Percentiles rank a stretch among this genome's conserved stretches.
phyloP scores from a whole-genome alignment of 2,888 invertebrate species.

The Catonia carolina region DNA sequence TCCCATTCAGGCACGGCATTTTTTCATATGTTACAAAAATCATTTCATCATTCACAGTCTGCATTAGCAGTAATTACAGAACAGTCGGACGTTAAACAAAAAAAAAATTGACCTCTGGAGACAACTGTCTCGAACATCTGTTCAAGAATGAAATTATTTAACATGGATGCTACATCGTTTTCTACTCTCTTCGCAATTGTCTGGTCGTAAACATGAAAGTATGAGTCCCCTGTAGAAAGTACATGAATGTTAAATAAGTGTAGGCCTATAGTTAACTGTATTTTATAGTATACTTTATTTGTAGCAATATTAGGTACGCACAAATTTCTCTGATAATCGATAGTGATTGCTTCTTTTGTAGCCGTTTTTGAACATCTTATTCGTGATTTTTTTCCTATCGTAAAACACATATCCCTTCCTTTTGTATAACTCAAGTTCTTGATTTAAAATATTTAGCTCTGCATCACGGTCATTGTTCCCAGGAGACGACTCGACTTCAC shows the following conservation, averaged over 20 bases:
- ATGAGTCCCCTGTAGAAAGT: neutral
- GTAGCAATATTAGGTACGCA: neutral
- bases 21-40: too few relatives aligned
- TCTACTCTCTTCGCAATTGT: slow-evolving; percentile 3
- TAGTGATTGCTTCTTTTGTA: slow-evolving; percentile 8
- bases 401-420: slow-evolving; percentile 2
- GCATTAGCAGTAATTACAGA: too few relatives aligned
- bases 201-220: slow-evolving; percentile 5
- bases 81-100: too few relatives aligned
- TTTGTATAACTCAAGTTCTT: neutral
- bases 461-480: slow-evolving; percentile 1
- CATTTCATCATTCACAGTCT: too few relatives aligned
- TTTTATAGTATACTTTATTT: slow-evolving; percentile 2
- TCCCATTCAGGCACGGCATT: too few relatives aligned
- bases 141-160: neutral
- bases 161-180: neutral
- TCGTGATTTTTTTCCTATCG: slow-evolving; percentile 2
- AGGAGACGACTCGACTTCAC: neutral
- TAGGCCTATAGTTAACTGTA: slow-evolving; percentile 3
- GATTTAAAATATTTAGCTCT: neutral
- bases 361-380: too few relatives aligned
- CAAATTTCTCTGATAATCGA: slow-evolving; percentile 7
- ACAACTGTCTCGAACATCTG: too few relatives aligned
- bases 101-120: too few relatives aligned
- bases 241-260: slow-evolving; percentile 7